Evolutionary conservation across 2,113 vertebrate species (phyloP).

Genomic region (Burhinus oedicnemus): DNA sequence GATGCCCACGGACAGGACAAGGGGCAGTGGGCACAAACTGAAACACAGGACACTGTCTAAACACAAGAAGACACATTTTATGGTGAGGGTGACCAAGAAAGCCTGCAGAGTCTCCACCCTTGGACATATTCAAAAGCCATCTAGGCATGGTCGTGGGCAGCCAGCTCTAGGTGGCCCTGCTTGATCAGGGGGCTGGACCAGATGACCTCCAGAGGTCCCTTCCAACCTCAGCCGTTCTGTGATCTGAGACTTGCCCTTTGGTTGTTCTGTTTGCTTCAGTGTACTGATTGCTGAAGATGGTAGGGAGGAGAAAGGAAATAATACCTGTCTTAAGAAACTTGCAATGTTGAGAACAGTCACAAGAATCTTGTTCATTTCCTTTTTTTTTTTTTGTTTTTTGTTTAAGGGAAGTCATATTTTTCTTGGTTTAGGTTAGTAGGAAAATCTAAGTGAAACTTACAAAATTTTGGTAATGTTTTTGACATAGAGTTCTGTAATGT

Average conservation of each 20-base stretch:
- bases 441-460: neutral
- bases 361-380: neutral
- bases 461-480: neutral
- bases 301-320: neutral
- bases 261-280: neutral
- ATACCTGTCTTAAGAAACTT: neutral
- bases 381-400: neutral
- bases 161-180: neutral
- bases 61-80: neutral
- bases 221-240: neutral
- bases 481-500: neutral
- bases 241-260: rapidly evolving
- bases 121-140: neutral
- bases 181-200: neutral
- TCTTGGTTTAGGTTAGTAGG: neutral
- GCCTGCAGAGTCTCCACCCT: too few relatives aligned
- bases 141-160: neutral
- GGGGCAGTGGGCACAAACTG: neutral
- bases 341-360: neutral
- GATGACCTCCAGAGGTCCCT: neutral
- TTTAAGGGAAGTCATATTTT: neutral
- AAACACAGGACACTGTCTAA: neutral
- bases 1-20: neutral
- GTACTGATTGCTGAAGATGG: neutral
- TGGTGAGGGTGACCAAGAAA: neutral